Evolutionary conservation across 2,113 vertebrate species (phyloP).

Genomic region (Rhinoderma darwinii): DNA sequence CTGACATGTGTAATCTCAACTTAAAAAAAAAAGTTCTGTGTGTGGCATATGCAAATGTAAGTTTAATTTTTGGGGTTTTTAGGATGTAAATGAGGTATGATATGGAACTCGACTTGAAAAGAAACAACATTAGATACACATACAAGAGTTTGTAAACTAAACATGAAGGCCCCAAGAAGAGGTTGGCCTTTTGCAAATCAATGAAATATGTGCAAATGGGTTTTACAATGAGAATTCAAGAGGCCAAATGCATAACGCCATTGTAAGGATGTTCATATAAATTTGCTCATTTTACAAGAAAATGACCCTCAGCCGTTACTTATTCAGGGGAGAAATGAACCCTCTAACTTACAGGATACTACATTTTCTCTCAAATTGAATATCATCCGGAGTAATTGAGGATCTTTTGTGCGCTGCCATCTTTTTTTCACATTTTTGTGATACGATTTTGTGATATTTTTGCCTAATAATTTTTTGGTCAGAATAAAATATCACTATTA

Average conservation of each 20-base stretch:
- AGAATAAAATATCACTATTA: slow-evolving; percentile 53
- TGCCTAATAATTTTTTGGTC: slow-evolving; percentile 49
- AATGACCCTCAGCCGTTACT: slow-evolving; percentile 43
- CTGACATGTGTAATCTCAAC: no score
- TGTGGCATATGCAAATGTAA: neutral
- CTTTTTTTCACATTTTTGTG: slow-evolving; percentile 42
- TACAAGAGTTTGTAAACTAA: slow-evolving; percentile 29
- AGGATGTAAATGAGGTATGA: neutral
- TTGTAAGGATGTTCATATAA: slow-evolving; percentile 27
- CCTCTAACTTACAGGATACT: slow-evolving; percentile 28
- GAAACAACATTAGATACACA: neutral
- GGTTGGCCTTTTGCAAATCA: slow-evolving; percentile 27
- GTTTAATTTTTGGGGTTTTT: neutral
- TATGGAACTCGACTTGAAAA: neutral
- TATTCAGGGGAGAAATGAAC: slow-evolving; percentile 34
- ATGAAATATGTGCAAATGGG: slow-evolving; percentile 33
- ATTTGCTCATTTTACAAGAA: slow-evolving; percentile 36
- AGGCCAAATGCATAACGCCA: slow-evolving; percentile 41
- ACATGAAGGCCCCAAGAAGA: neutral
- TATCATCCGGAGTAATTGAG: slow-evolving; percentile 52
- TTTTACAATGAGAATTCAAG: slow-evolving; percentile 32
- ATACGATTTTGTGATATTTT: slow-evolving; percentile 40
- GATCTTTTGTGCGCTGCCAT: slow-evolving; percentile 32
- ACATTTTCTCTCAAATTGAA: slow-evolving; percentile 43
- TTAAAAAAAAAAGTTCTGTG: no score